Percentiles rank a stretch among this genome's conserved stretches.
Evolutionary conservation across 2,888 invertebrate genomes (phyloP).

Genomic region (Cheilosia urbana): DNA sequence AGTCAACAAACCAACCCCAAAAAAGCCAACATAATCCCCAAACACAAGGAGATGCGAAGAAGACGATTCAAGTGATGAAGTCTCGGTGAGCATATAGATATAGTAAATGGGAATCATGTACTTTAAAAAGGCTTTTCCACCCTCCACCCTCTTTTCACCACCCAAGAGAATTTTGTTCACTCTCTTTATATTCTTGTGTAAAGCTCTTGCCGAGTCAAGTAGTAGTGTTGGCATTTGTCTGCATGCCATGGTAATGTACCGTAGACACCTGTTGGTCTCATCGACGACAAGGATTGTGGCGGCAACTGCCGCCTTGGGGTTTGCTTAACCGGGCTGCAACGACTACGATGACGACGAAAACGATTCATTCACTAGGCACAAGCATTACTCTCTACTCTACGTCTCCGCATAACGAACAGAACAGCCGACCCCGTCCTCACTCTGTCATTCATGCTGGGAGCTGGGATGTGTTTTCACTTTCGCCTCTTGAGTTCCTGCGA

Average conservation of each 20-base stretch:
- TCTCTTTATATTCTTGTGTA: slow-evolving; percentile 71
- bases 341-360: slow-evolving; percentile 40
- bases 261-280: slow-evolving; percentile 72
- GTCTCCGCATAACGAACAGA: slow-evolving; percentile 26
- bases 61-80: slow-evolving; percentile 74
- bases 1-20: slow-evolving; percentile 73
- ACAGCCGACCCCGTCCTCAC: slow-evolving; percentile 33
- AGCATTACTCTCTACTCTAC: slow-evolving; percentile 61
- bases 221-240: slow-evolving; percentile 74
- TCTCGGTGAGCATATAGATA: slow-evolving; percentile 61
- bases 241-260: slow-evolving; percentile 73
- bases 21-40: slow-evolving; percentile 65
- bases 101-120: slow-evolving; percentile 71
- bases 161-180: slow-evolving; percentile 71
- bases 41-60: slow-evolving; percentile 73
- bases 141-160: slow-evolving; percentile 50
- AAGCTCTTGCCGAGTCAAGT: slow-evolving; percentile 73
- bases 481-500: slow-evolving; percentile 73
- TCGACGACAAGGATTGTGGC: slow-evolving; percentile 55
- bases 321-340: slow-evolving; percentile 67
- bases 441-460: slow-evolving; percentile 32
- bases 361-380: slow-evolving; percentile 75
- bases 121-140: slow-evolving; percentile 66
- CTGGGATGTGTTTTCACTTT: slow-evolving; percentile 71
- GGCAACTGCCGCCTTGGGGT: slow-evolving; percentile 73